These are phyloP conservation scores for Sprattus sprattus DNA, from an alignment of 2,113 vertebrate species.

Conservation along the genomic window DNA sequence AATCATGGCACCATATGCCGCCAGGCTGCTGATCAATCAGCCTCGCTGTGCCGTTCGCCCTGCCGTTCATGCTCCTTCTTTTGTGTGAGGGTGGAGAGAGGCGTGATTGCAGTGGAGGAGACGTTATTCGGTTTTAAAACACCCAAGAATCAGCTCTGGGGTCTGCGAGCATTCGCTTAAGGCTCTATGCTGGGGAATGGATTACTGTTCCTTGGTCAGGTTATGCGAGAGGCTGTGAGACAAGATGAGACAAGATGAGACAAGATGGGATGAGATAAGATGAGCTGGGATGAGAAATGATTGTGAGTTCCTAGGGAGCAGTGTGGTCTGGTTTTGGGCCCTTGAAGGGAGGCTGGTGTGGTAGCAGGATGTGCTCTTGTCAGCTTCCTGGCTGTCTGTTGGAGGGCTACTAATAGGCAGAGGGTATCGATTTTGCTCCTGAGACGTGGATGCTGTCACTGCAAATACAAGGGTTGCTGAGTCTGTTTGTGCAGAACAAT, in stretches of 20 bases:
- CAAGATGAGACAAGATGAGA: background rate
- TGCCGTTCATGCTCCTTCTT: background rate
- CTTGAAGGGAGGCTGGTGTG: background rate
- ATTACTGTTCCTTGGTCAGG: background rate
- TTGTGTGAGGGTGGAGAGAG: background rate
- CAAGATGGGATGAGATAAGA: too few species aligned
- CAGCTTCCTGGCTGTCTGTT: background rate
- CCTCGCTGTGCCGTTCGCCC: background rate
- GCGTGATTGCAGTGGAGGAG: background rate
- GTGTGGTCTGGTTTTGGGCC: too few species aligned
- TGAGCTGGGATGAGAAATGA: background rate
- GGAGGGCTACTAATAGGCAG: background rate
- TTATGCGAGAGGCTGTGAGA: background rate
- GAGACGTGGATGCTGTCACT: background rate
- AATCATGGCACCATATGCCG: constrained; percentile 60
- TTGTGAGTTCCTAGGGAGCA: too few species aligned
- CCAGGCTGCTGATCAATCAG: constrained; percentile 58
- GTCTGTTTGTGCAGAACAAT: background rate
- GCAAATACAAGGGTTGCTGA: constrained; percentile 4
- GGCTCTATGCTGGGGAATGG: background rate
- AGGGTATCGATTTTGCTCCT: background rate
- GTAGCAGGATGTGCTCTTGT: background rate
- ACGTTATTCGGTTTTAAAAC: background rate
- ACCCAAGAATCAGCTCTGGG: background rate
- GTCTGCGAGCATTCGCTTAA: background rate